These are phyloP conservation scores for Tyto alba DNA, from an alignment of 2,113 vertebrate genomes.

Conservation along the genomic window DNA sequence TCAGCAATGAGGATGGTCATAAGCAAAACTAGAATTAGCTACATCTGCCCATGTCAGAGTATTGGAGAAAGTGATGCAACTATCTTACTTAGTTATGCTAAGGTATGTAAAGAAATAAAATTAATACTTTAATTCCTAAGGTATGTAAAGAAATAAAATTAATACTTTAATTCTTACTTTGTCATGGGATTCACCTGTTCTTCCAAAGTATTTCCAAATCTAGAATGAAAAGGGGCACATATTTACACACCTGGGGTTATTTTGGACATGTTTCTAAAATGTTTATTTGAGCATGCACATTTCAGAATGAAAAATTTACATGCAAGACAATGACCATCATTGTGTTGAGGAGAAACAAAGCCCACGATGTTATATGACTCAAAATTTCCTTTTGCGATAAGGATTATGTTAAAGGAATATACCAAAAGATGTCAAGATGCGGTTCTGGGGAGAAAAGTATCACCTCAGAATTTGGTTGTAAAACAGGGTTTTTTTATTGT, in stretches of 20 bases:
- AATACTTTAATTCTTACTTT: neutral
- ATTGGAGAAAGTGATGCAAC: neutral
- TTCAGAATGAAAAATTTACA: neutral
- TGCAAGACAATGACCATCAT: neutral
- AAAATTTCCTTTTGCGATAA: neutral
- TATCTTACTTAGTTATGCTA: neutral
- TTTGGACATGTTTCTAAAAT: neutral
- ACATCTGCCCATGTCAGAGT: neutral
- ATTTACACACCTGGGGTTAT: neutral
- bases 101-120: neutral
- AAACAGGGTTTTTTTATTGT: neutral
- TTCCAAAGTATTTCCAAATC: neutral
- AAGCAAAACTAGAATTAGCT: neutral
- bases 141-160: neutral
- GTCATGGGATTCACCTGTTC: neutral
- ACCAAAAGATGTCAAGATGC: neutral
- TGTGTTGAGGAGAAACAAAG: neutral
- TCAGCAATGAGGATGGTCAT: neutral
- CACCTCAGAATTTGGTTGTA: neutral
- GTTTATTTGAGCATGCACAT: neutral
- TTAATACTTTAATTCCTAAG: neutral
- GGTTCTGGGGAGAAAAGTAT: neutral
- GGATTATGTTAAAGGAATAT: neutral
- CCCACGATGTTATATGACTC: rapidly evolving
- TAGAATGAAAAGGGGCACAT: neutral